Evolutionary conservation across 2,888 invertebrate genomes (phyloP).

Genomic region (Hemithea aestivaria): DNA sequence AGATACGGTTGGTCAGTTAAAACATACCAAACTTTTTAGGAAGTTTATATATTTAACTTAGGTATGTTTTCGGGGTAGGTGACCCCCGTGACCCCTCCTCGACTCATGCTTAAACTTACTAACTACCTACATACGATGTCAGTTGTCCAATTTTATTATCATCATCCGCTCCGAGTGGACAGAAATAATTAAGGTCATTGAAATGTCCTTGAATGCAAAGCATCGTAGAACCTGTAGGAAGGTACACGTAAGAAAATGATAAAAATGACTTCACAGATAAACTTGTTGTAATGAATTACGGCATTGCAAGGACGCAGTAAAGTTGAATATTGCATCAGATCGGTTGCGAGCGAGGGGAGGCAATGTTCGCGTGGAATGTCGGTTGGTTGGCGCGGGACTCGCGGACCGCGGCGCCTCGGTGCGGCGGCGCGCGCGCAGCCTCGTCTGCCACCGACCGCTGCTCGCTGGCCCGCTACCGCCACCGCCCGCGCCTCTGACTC

Average conservation of each 20-base stretch:
- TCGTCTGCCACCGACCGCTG: constrained; percentile 28
- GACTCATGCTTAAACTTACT: too few relatives aligned
- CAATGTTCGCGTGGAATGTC: constrained; percentile 74
- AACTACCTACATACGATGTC: too few relatives aligned
- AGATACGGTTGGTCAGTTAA: too few relatives aligned
- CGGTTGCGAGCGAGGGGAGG: constrained; percentile 63
- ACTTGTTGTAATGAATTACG: constrained; percentile 77
- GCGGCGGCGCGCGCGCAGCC: constrained; percentile 26
- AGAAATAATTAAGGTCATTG: constrained; percentile 63
- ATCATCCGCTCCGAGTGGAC: constrained; percentile 47
- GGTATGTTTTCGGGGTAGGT: too few relatives aligned
- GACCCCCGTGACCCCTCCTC: too few relatives aligned
- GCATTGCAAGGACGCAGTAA: constrained; percentile 79
- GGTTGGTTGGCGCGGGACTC: constrained; percentile 32
- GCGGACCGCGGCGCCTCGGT: constrained; percentile 2
- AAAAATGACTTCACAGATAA: constrained; percentile 65
- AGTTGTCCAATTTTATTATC: constrained; percentile 21
- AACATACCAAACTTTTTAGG: too few relatives aligned
- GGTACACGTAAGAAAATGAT: constrained; percentile 62
- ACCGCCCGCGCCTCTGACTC: constrained; percentile 47
- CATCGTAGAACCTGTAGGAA: constrained; percentile 54
- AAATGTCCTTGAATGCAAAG: constrained; percentile 62
- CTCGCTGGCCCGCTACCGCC: constrained; percentile 16
- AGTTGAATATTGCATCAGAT: constrained; percentile 78
- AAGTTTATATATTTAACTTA: too few relatives aligned